These are phyloP conservation scores for Dynastes hyllus DNA, from an alignment of 2,888 invertebrate genomes.

Conservation along the genomic window DNA sequence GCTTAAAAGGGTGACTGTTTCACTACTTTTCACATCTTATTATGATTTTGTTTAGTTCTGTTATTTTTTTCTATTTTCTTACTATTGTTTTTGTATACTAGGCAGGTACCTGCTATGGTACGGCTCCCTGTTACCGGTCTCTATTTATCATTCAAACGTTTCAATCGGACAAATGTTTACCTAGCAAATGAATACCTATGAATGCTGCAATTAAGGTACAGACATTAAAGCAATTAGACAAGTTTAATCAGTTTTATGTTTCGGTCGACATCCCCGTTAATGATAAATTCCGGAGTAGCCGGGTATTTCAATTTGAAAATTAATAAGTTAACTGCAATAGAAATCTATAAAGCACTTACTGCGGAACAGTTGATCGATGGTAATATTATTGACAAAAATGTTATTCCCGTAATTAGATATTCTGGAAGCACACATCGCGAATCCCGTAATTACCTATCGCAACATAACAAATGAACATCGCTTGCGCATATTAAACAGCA, in stretches of 20 bases:
- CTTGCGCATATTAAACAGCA: background rate
- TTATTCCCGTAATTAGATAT: background rate
- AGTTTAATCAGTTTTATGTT: background rate
- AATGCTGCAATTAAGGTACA: background rate
- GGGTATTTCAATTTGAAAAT: too few relatives aligned
- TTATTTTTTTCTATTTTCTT: too few relatives aligned
- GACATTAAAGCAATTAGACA: constrained; percentile 4
- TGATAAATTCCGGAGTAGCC: too few relatives aligned
- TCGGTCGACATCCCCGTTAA: background rate
- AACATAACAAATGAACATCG: background rate
- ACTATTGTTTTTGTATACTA: too few relatives aligned
- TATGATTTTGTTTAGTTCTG: too few relatives aligned
- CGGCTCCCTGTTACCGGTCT: too few relatives aligned
- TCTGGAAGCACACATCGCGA: background rate
- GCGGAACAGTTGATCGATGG: background rate
- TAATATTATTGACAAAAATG: background rate
- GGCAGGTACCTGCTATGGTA: too few relatives aligned
- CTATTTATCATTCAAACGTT: background rate
- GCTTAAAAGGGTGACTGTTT: too few relatives aligned
- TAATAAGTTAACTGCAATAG: too few relatives aligned
- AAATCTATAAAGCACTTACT: too few relatives aligned
- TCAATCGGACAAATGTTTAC: background rate
- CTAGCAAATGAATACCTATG: background rate
- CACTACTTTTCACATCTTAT: too few relatives aligned
- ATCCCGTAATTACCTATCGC: constrained; percentile 1